Conservation (phyloP, 2,113 vertebrate species). For the Scophthalmus maximus region DNA sequence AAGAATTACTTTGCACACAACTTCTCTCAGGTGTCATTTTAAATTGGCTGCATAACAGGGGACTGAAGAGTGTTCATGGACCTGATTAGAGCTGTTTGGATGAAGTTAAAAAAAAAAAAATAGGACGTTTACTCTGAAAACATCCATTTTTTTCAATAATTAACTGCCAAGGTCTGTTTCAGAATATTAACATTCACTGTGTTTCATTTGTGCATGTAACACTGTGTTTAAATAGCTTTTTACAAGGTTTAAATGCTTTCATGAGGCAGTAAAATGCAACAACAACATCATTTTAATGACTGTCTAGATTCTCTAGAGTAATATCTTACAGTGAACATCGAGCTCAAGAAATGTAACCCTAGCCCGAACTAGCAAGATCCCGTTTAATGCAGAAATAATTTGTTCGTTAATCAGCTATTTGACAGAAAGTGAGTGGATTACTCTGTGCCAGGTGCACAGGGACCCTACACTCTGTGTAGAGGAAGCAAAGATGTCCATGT, state of each 20-base stretch:
- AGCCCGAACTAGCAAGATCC: background rate
- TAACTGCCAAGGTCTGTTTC: background rate
- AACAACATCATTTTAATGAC: background rate
- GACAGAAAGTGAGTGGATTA: background rate
- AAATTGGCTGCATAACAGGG: constrained; percentile 9
- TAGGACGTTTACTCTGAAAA: background rate
- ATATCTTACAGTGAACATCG: background rate
- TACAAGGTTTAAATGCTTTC: background rate
- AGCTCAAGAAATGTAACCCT: background rate
- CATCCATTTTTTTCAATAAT: background rate
- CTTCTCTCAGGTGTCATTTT: constrained; percentile 18
- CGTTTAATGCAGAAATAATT: background rate
- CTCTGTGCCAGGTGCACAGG: background rate
- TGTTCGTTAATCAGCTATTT: background rate
- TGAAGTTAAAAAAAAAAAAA: constrained; percentile 2
- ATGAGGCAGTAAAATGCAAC: background rate
- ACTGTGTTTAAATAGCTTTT: background rate
- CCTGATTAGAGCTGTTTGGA: constrained; percentile 15
- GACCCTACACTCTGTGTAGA: background rate
- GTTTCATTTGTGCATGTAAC: background rate
- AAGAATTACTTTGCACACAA: background rate
- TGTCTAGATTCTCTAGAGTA: background rate
- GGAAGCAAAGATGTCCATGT: background rate
- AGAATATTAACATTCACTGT: background rate
- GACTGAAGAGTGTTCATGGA: constrained; percentile 30